Conservation (phyloP, 2,113 vertebrate genomes). For the Uria aalge region DNA sequence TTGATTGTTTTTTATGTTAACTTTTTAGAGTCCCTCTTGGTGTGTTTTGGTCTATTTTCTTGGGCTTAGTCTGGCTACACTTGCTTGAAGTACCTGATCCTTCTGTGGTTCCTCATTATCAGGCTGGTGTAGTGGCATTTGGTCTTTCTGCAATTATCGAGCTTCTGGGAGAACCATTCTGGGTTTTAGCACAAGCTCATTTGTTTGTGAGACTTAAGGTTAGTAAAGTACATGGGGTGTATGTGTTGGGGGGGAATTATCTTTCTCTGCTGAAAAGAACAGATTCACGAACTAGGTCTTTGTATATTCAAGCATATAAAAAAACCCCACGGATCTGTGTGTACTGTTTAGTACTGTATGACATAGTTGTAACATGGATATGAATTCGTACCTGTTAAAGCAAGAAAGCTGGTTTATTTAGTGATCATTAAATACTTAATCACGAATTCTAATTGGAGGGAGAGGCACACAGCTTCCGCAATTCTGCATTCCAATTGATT, state of each 20-base stretch:
- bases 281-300: background rate
- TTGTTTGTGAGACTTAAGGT: constrained; percentile 94
- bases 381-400: background rate
- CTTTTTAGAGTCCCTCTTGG: constrained; percentile 87
- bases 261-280: background rate
- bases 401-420: background rate
- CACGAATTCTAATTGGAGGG: background rate
- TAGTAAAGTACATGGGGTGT: background rate
- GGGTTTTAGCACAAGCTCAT: constrained; percentile 92
- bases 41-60: constrained; percentile 82
- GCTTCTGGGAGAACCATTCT: constrained; percentile 90
- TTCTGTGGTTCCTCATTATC: constrained; percentile 83
- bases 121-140: constrained; percentile 86
- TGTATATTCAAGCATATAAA: background rate
- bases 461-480: background rate
- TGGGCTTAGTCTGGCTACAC: constrained; percentile 88
- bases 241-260: accelerated
- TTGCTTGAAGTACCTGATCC: constrained; percentile 88
- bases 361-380: background rate
- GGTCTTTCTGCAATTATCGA: constrained; percentile 89
- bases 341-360: background rate
- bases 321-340: accelerated
- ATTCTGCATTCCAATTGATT: background rate
- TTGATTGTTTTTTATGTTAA: background rate
- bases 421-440: background rate